Percentiles rank a stretch among this genome's conserved stretches.
Conservation (phyloP, 2,113 vertebrate species). For the Talpa occidentalis region DNA sequence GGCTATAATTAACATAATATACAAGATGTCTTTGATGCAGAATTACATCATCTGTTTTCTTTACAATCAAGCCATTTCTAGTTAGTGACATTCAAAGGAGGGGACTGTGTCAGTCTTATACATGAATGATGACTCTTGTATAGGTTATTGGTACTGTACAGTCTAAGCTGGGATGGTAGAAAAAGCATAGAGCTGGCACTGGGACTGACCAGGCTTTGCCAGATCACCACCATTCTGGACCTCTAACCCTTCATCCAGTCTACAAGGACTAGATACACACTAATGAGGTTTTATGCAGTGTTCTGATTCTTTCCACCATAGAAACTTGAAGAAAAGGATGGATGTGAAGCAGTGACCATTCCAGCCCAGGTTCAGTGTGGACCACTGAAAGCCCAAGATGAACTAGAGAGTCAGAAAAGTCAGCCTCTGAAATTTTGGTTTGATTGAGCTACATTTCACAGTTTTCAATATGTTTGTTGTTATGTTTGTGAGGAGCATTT, state of each 20-base stretch:
- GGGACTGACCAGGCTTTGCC: not conserved
- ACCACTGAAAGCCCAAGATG: not conserved
- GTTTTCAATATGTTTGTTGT: not conserved
- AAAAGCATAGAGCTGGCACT: not conserved
- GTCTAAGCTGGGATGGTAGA: fast-evolving
- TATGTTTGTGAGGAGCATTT: not conserved
- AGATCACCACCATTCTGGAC: not conserved
- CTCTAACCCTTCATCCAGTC: not conserved
- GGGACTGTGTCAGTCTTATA: not conserved
- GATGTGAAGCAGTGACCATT: not conserved
- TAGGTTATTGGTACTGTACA: not conserved
- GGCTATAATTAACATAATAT: not conserved
- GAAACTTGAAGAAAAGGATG: not conserved
- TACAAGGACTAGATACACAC: not conserved
- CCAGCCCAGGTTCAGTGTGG: not conserved
- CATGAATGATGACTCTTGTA: not conserved
- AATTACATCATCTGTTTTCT: slow-evolving; percentile 1
- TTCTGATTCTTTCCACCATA: not conserved
- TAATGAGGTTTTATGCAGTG: not conserved
- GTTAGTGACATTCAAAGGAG: not conserved
- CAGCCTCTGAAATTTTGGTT: not conserved
- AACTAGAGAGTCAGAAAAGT: not conserved
- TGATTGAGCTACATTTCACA: not conserved
- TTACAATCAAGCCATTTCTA: not conserved
- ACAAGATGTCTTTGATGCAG: not conserved